Evolutionary conservation across 2,113 vertebrate genomes (phyloP).

Genomic region (Mus pahari): DNA sequence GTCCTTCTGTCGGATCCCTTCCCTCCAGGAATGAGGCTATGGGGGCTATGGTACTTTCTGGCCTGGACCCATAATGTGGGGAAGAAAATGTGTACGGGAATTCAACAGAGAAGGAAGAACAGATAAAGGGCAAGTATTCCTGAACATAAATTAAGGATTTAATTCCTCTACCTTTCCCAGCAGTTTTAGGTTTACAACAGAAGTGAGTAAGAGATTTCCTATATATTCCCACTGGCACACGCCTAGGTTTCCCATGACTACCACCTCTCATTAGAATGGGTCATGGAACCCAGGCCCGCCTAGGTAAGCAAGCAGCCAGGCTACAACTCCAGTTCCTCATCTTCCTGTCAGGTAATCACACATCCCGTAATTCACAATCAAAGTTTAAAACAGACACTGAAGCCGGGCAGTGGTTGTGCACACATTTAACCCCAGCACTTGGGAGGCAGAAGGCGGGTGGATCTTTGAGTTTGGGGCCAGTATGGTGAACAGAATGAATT

Average conservation of each 20-base stretch:
- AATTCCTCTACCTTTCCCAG: not conserved
- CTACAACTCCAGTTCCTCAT: not conserved
- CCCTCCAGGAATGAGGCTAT: not conserved
- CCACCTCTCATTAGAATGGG: not conserved
- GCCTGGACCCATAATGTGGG: not conserved
- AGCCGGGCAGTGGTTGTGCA: not conserved
- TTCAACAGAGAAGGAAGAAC: not conserved
- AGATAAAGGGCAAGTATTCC: not conserved
- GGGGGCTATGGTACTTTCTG: not conserved
- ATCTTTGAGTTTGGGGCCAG: not conserved
- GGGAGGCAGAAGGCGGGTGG: not conserved
- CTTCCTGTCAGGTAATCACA: not conserved
- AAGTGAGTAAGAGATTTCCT: not conserved
- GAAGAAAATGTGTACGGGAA: constrained; percentile 32
- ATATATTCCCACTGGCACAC: fast-evolving
- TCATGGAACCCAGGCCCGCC: not conserved
- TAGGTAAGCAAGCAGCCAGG: not conserved
- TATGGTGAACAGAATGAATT: not conserved
- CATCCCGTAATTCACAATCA: not conserved
- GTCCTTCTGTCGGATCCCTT: not conserved
- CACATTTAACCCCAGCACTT: not conserved
- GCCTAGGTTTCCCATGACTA: not conserved
- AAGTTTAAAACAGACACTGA: not conserved
- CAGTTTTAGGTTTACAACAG: not conserved
- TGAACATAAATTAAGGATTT: constrained; percentile 11